Evolutionary conservation across 53 echinoderm and acorn worm species (phyloP), one percentile per base, ranked within the genome.

Genomic region (Hippasteria phrygiana): DNA sequence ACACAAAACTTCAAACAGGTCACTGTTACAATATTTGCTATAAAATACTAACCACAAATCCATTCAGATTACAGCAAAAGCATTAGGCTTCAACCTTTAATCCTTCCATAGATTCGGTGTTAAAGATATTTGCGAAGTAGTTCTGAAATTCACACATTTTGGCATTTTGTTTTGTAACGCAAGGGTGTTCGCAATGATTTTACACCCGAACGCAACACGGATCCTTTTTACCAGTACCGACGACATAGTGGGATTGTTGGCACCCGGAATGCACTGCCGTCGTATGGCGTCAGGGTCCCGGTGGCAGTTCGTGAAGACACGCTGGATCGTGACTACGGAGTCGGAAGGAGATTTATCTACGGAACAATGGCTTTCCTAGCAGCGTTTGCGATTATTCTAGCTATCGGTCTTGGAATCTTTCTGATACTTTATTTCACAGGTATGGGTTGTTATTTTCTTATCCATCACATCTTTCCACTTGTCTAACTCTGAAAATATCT

Each of bases 211-310:
- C 3, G 16, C 34, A 11, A 66, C 31, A 28, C 34, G 34, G 77
- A 77, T 34, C 77, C 77, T 0, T 50, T 77, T 36, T 77, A 77
- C 77, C 77, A 77, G 8, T 77, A 77, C 36, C 51, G 7, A 34
- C 31, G 54, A 4, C 67, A 32, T 14, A 18, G 34, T 1, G 77
- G 54, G n/a, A 31, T 51, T 5, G 10, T 22, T 20, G 22, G 53
- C 32, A 77, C 51, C 50, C 34, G 77, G 77, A 50, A 53, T 8
- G 51, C 42, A 20, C 35, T 36, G 9, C 77, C 77, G 35, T 33
- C 76, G 12, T 55, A 29, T 4, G 55, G 51, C 1, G 6, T 3
- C 77, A 77, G 77, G 33, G 36, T 20, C 53, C 51, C 43, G 74
- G 43, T 24, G 2, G 32, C 24, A 50, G 3, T 35, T 27, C 10